Evolutionary conservation across 2,888 invertebrate genomes (phyloP), one percentile per base, ranked within the genome.

Genomic region (Tanypteryx hageni): DNA sequence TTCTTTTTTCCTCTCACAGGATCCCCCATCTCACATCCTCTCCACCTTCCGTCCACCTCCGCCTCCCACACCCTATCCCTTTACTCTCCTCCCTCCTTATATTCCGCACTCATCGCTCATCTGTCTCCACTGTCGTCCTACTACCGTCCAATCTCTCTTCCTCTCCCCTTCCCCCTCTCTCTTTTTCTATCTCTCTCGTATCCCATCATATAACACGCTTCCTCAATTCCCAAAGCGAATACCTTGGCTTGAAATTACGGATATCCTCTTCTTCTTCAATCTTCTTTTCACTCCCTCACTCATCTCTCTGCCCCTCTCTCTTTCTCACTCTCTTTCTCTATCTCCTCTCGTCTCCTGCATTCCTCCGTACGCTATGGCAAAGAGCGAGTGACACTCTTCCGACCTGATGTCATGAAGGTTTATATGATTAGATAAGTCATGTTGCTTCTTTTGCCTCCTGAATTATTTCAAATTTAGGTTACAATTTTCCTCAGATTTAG

Each of bases 151-250:
- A 59, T 86, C 31, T 86, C 59, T 86, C 59, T 83, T 57, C 83
- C 83, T 31, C 56, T 31, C 56, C 82, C 82, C 56, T 31, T 31
- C 82, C 31, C 44, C 31, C 44, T 82, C 44, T 82, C 44, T 82
- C 82, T 44, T 56, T 57, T 11, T n/a, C 64, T 16, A 16, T 64
- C 16, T 64, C 64, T 64, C 64, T 64, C 64, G 18, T 57, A 83
- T 83, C 59, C 59, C 86, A 86, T 86, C 86, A 64, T 61, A 86
- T 31, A 86, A 86, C 86, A 86, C 10, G 61, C 61, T 64, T 31
- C 86, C 61, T 27, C 86, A 86, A 86, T 86, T 86, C 86, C 86
- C 86, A 86, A n/a, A 31, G 86, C 86, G 59, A 61, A 86, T 86
- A 86, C 61, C 86, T 86, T 86, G 14, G 61, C 86, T 27, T 18